Conservation (phyloP, 2,113 vertebrate species). For the Eulacestoma nigropectus region DNA sequence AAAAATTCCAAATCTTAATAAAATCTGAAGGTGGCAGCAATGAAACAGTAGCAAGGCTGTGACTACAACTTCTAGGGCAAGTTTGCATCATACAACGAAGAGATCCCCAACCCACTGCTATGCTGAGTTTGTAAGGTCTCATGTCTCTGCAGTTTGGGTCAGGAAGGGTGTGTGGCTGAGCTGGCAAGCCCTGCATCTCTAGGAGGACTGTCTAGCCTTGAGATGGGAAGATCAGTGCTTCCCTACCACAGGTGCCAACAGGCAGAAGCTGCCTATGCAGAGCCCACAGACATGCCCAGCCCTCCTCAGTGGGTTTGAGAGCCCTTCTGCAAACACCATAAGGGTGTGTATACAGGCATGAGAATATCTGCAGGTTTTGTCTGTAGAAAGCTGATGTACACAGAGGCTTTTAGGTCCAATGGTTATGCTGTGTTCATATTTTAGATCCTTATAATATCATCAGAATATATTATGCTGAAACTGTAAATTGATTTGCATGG, state of each 20-base stretch:
- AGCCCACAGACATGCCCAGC: not conserved
- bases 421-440: not conserved
- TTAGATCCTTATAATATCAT: not conserved
- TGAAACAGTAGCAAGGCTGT: not conserved
- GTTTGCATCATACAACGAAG: not conserved
- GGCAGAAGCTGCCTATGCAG: not conserved
- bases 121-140: not conserved
- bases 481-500: slow-evolving; percentile 8
- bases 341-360: too few species aligned
- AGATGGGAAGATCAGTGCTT: not conserved
- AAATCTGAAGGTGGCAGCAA: slow-evolving; percentile 51
- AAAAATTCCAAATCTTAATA: not conserved
- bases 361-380: not conserved
- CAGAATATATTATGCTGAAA: not conserved
- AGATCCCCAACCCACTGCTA: not conserved
- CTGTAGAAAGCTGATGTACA: not conserved
- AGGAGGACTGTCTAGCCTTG: not conserved
- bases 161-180: not conserved
- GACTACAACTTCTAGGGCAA: not conserved
- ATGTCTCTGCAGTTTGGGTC: accelerated
- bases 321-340: not conserved
- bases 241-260: not conserved
- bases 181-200: not conserved
- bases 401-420: not conserved
- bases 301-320: not conserved